phyloP scores from a whole-genome alignment of 2,797 vertebrate genomes.

The Pangasius macronema region DNA sequence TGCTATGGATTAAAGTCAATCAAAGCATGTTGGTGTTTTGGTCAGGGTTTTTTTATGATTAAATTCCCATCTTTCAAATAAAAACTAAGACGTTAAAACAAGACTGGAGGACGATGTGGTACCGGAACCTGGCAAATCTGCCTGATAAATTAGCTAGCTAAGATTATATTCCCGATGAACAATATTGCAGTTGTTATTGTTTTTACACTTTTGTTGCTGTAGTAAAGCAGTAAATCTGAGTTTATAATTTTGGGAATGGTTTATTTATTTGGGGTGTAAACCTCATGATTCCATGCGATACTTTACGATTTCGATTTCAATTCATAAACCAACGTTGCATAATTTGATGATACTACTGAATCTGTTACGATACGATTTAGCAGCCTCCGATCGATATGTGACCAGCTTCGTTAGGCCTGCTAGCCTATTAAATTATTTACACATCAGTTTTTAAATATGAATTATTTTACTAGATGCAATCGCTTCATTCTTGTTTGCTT shows the following conservation, averaged over 20 bases:
- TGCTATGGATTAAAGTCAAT: background rate
- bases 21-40: background rate
- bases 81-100: too few relatives aligned
- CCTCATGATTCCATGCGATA: background rate
- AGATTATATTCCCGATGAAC: background rate
- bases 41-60: too few relatives aligned
- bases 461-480: too few relatives aligned
- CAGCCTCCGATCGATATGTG: background rate
- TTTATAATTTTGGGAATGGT: background rate
- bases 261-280: background rate
- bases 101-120: too few relatives aligned
- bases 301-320: background rate
- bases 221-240: background rate
- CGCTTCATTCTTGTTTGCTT: background rate
- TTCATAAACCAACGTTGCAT: background rate
- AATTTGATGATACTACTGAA: background rate
- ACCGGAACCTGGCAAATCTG: too few relatives aligned
- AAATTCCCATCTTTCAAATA: too few relatives aligned
- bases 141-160: too few relatives aligned
- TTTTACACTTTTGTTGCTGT: background rate
- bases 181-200: background rate
- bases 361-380: too few relatives aligned
- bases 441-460: background rate
- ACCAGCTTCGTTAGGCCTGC: background rate
- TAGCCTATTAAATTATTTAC: background rate